These are phyloP conservation scores for Ascidia mentula DNA, from an alignment of 23 tunicate genomes.

Conservation along the genomic window DNA sequence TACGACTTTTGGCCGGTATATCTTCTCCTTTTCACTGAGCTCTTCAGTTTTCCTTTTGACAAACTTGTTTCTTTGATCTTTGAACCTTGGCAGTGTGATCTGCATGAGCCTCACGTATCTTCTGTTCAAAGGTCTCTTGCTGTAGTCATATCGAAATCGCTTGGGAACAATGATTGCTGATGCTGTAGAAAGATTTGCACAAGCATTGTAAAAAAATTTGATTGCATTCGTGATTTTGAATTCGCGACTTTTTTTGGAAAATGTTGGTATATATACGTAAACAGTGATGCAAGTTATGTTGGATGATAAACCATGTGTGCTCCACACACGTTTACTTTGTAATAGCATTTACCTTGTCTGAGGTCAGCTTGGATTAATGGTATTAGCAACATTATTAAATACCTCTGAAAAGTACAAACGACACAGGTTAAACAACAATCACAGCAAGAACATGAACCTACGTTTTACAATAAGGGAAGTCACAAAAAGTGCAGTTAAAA, in stretches of 20 bases:
- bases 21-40: not conserved
- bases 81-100: conserved; percentile 62
- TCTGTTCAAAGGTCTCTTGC: conserved; percentile 52
- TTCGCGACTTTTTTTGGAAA: too few species aligned
- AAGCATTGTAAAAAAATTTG: too few species aligned
- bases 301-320: too few species aligned
- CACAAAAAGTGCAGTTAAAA: too few species aligned
- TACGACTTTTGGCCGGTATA: not conserved
- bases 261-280: too few species aligned
- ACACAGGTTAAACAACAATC: not conserved
- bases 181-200: not conserved
- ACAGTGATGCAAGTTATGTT: too few species aligned
- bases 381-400: not conserved
- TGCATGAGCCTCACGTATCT: conserved; percentile 50
- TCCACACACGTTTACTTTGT: too few species aligned
- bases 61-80: not conserved
- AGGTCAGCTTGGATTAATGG: not conserved
- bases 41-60: not conserved
- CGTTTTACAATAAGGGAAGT: too few species aligned
- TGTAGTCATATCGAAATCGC: conserved; percentile 74
- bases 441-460: too few species aligned
- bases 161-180: conserved; percentile 33
- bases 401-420: too few species aligned
- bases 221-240: too few species aligned
- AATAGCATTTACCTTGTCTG: not conserved